A percentile compares a stretch with the other conserved stretches of the same genome.
Evolutionary conservation across 37 sponge, comb jelly and placozoan species (phyloP).

Genomic region (Theonella swinhoei): DNA sequence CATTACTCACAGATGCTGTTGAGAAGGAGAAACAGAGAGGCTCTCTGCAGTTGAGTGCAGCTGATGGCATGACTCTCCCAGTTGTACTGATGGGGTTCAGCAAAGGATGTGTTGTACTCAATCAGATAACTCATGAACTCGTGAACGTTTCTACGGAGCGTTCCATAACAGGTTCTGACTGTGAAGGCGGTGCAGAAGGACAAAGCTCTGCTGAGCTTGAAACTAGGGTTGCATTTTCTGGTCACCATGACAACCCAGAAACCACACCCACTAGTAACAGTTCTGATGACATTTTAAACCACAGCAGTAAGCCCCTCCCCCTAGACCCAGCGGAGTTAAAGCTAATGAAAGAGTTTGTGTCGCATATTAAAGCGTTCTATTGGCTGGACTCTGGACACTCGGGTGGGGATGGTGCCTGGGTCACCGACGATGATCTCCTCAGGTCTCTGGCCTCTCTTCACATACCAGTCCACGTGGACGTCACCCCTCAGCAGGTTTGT

Average conservation of each 20-base stretch:
- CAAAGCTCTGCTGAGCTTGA: not conserved
- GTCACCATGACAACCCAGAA: not conserved
- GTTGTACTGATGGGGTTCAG: constrained; percentile 82
- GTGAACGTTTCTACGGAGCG: constrained; percentile 27
- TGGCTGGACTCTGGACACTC: constrained; percentile 94
- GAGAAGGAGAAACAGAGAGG: constrained; percentile 10
- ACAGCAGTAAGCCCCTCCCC: not conserved
- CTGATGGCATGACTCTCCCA: constrained; percentile 36
- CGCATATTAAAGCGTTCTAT: constrained; percentile 53
- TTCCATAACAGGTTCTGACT: no score
- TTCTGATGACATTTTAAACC: not conserved
- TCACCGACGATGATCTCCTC: constrained; percentile 58
- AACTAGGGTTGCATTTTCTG: not conserved
- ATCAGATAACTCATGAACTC: constrained; percentile 81
- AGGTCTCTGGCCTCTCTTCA: constrained; percentile 28
- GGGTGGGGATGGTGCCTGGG: constrained; percentile 80
- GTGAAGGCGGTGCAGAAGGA: no score
- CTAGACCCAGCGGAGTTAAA: not conserved
- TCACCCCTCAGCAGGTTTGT: constrained; percentile 85
- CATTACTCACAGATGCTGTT: constrained; percentile 45
- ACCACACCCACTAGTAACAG: not conserved
- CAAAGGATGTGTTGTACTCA: constrained; percentile 93
- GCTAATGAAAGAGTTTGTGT: constrained; percentile 36
- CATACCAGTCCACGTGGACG: constrained; percentile 66
- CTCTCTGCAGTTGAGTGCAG: not conserved